Evolutionary conservation across 2,113 vertebrate genomes (phyloP), one percentile per base, ranked within the genome.

Genomic region (Hypocryptadius cinnamomeus): DNA sequence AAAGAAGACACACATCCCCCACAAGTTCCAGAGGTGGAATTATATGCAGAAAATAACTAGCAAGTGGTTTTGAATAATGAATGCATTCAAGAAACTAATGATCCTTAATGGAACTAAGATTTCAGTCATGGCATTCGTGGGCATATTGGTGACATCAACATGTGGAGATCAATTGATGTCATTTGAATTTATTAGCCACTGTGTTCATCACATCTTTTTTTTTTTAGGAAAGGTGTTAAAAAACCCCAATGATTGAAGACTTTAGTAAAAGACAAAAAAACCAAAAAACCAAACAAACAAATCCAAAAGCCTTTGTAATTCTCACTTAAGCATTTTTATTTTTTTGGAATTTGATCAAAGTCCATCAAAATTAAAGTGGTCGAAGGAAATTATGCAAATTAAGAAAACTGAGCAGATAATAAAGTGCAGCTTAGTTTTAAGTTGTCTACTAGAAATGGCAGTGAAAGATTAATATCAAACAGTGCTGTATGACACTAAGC

Each of bases 31-130:
- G 69, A 84, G 57, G 9, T 48, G 57, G 69, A 93, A 88, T 83
- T 86, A 74, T 64, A 80, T 88, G 59, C 63, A 89, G 54, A 93
- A 92, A 87, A 66, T 72, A 77, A 61, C 45, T 66, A 61, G 39
- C 39, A 91, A 79, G 64, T 37, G 47, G 33, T 66, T 93, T 91
- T 79, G 66, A 93, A 85, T 93, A 87, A 96, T 83, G 79, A 85
- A 89, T 60, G 13, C 18, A 47, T 82, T 89, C 27, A 70, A 59
- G 66, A 91, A 93, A 82, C 39, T 93, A 91, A 83, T 50, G 64
- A 92, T 78, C 59, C 60, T 78, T 90, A 86, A 78, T 77, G 30
- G 68, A 93, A 70, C 50, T 80, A 70, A 90, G 59, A 91, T 80
- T 93, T 87, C 39, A 70, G 15, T 87, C 39, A 11, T 42, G 42